A percentile compares a stretch with the other conserved stretches of the same genome.
phyloP scores from a whole-genome alignment of 2,888 invertebrate species.

The Apamea anceps region DNA sequence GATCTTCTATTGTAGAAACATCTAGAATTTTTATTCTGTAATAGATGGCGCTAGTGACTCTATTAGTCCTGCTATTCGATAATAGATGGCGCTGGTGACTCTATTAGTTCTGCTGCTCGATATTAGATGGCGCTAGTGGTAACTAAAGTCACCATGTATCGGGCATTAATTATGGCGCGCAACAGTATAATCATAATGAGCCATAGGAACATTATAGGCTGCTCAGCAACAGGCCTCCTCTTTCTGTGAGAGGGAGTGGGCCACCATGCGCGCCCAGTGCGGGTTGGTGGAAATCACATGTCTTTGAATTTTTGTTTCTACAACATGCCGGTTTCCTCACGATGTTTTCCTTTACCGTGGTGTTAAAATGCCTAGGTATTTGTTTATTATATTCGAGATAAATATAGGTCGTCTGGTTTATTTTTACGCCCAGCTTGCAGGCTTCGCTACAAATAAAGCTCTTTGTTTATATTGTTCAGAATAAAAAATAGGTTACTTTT shows the following conservation, averaged over 20 bases:
- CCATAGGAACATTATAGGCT: not conserved
- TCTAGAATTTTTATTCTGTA: too few relatives aligned
- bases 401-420: not conserved
- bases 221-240: not conserved
- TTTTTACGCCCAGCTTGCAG: slow-evolving; percentile 1
- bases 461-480: not conserved
- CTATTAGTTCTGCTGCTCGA: too few relatives aligned
- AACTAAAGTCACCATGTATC: too few relatives aligned
- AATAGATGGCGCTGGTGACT: too few relatives aligned
- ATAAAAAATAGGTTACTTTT: not conserved
- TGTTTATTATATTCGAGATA: not conserved
- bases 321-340: not conserved
- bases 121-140: too few relatives aligned
- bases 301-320: not conserved
- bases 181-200: too few relatives aligned
- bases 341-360: not conserved
- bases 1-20: too few relatives aligned
- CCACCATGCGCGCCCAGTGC: not conserved
- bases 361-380: not conserved
- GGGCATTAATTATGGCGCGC: too few relatives aligned
- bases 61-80: too few relatives aligned
- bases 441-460: slow-evolving; percentile 1
- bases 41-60: too few relatives aligned
- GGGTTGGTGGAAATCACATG: not conserved
- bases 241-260: not conserved